phyloP scores from a whole-genome alignment of 2,113 vertebrate species.

The Mus pahari region DNA sequence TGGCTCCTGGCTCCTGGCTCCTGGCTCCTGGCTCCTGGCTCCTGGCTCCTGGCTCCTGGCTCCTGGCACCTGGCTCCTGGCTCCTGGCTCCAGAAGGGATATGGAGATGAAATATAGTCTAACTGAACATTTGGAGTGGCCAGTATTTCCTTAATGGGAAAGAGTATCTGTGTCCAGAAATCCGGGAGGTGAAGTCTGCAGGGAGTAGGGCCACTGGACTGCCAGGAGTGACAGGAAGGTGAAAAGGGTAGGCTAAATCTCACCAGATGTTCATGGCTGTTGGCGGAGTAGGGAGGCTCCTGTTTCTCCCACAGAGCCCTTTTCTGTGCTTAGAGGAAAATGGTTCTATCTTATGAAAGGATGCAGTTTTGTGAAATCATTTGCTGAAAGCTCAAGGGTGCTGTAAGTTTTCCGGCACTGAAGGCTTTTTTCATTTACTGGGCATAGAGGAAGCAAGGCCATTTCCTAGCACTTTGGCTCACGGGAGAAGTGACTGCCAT shows the following conservation, averaged over 20 bases:
- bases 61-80: slow-evolving; percentile 2
- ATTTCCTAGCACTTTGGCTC: not conserved
- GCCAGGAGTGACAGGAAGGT: slow-evolving; percentile 24
- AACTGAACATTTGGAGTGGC: not conserved
- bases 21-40: not conserved
- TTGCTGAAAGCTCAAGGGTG: not conserved
- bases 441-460: not conserved
- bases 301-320: not conserved
- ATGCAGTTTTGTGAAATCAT: not conserved
- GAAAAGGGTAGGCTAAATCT: slow-evolving; percentile 26
- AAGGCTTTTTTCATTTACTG: not conserved
- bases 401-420: not conserved
- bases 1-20: not conserved
- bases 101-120: not conserved
- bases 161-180: not conserved
- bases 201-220: not conserved
- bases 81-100: slow-evolving; percentile 54
- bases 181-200: not conserved
- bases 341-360: not conserved
- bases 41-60: too few species aligned
- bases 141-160: slow-evolving; percentile 23
- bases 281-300: not conserved
- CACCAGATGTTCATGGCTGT: not conserved
- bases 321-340: not conserved
- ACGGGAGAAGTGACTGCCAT: not conserved